Evolutionary conservation across 2,888 invertebrate genomes (phyloP).

Genomic region (Eudasyphora cyanicolor): DNA sequence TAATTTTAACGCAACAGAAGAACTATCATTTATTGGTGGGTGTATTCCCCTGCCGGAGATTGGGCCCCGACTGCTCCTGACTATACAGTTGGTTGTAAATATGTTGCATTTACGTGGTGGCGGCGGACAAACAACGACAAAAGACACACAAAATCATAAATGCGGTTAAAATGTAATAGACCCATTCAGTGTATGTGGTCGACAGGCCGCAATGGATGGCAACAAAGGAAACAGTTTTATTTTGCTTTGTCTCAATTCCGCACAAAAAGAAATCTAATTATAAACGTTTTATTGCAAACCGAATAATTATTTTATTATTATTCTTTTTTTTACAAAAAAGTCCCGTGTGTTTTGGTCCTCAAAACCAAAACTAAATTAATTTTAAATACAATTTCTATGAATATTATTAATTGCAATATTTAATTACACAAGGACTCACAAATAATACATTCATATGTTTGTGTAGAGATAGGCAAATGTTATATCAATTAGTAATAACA

Average conservation of each 20-base stretch:
- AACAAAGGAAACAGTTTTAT: neutral
- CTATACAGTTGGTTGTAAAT: neutral
- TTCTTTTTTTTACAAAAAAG: too few relatives aligned
- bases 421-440: neutral
- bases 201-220: neutral
- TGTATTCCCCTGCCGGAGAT: too few relatives aligned
- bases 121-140: neutral
- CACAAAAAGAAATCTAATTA: constrained; percentile 44
- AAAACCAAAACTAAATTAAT: neutral
- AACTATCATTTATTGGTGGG: too few relatives aligned
- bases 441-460: neutral
- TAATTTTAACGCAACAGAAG: too few relatives aligned
- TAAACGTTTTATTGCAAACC: constrained; percentile 51
- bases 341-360: neutral
- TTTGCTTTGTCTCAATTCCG: neutral
- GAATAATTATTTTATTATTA: constrained; percentile 48
- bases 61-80: too few relatives aligned
- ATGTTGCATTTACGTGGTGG: neutral
- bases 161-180: constrained; percentile 7
- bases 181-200: neutral
- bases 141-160: constrained; percentile 1
- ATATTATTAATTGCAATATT: constrained; percentile 24
- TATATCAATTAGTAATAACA: neutral
- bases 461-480: neutral
- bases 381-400: constrained; percentile 8